Conservation (phyloP, 2,113 vertebrate species). For the Charina bottae region DNA sequence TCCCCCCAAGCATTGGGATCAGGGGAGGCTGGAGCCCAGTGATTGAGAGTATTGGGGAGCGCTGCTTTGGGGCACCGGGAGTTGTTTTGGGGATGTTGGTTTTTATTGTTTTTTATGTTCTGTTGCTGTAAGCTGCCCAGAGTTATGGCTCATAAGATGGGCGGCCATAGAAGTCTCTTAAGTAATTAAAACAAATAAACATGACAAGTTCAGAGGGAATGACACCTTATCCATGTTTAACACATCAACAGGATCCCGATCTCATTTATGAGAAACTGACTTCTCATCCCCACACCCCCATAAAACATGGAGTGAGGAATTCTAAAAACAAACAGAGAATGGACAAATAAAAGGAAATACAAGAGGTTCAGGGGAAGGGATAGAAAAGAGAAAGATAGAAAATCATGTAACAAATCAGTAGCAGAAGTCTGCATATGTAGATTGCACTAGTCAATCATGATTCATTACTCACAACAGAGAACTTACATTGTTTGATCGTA, state of each 20-base stretch:
- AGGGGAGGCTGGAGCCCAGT: neutral
- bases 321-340: constrained; percentile 8
- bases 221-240: neutral
- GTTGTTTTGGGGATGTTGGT: neutral
- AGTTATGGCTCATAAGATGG: neutral
- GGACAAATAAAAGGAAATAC: constrained; percentile 14
- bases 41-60: neutral
- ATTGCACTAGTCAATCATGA: neutral
- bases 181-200: no score
- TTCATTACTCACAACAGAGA: neutral
- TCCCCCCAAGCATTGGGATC: neutral
- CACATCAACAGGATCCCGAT: neutral
- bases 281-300: neutral
- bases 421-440: neutral
- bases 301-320: neutral
- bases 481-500: constrained; percentile 98
- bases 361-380: neutral
- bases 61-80: neutral
- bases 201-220: neutral
- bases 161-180: neutral
- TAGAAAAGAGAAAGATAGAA: neutral
- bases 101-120: neutral
- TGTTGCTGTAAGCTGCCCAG: neutral
- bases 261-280: neutral
- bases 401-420: neutral